phyloP scores from a whole-genome alignment of 2,797 vertebrate genomes.

The Falco rusticolus region DNA sequence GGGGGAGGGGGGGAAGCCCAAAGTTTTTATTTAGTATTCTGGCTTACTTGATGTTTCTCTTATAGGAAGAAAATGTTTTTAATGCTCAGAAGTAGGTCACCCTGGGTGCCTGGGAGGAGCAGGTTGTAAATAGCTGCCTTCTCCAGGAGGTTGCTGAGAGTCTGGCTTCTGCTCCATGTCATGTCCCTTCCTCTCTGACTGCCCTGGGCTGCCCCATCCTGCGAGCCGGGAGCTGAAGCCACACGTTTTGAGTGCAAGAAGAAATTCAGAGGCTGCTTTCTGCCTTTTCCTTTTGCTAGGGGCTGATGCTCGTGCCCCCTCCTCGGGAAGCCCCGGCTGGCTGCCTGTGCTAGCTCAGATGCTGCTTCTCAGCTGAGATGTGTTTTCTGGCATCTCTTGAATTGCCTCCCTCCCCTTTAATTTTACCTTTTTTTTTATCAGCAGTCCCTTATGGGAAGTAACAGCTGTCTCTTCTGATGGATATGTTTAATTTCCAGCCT shows the following conservation, averaged over 20 bases:
- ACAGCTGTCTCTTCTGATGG: neutral
- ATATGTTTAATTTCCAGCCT: neutral
- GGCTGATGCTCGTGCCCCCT: accelerated
- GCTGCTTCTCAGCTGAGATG: neutral
- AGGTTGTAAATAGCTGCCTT: neutral
- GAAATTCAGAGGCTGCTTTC: neutral
- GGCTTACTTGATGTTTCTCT: neutral
- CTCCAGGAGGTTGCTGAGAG: neutral
- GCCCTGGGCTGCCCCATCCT: neutral
- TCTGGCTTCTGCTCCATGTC: neutral
- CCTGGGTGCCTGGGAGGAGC: neutral
- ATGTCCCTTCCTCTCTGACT: neutral
- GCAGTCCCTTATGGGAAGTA: neutral
- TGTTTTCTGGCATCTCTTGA: neutral
- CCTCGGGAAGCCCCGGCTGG: neutral
- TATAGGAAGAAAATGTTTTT: neutral
- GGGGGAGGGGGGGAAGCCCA: accelerated
- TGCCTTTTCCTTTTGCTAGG: neutral
- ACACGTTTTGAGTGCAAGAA: accelerated
- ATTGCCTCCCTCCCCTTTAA: neutral
- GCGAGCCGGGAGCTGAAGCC: neutral
- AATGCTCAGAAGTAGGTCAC: neutral
- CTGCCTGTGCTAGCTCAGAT: neutral
- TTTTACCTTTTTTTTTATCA: neutral
- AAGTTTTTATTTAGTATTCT: neutral